A percentile compares a stretch with the other conserved stretches of the same genome.
These are phyloP conservation scores for Opisthocomus hoazin DNA, from an alignment of 2,113 vertebrate species.

Conservation along the genomic window DNA sequence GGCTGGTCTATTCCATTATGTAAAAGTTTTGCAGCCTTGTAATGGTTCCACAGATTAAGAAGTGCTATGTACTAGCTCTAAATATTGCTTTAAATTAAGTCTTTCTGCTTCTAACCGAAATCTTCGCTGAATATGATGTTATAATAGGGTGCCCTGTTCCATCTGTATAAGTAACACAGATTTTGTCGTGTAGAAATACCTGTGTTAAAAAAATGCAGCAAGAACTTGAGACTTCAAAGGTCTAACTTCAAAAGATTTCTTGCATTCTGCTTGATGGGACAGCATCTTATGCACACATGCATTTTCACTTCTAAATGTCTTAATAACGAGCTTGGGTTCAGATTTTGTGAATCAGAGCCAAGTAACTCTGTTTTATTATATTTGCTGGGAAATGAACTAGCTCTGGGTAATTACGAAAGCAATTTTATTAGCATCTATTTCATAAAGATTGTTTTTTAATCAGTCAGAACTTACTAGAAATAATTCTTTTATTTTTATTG, in stretches of 20 bases:
- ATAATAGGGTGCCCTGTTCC: slow-evolving; percentile 59
- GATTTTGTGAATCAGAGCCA: slow-evolving; percentile 83
- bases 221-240: slow-evolving; percentile 82
- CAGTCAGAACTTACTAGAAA: slow-evolving; percentile 84
- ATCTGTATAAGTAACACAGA: slow-evolving; percentile 69
- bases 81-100: slow-evolving; percentile 76
- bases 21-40: slow-evolving; percentile 61
- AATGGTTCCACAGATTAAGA: slow-evolving; percentile 68
- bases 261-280: slow-evolving; percentile 79
- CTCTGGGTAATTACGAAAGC: slow-evolving; percentile 83
- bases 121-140: slow-evolving; percentile 47
- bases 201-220: slow-evolving; percentile 63
- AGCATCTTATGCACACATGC: slow-evolving; percentile 78
- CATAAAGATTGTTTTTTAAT: slow-evolving; percentile 86
- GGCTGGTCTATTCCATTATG: slow-evolving; percentile 64
- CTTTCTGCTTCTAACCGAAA: slow-evolving; percentile 65
- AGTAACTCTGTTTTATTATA: slow-evolving; percentile 83
- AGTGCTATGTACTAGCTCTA: slow-evolving; percentile 54
- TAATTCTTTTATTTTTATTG: slow-evolving; percentile 73
- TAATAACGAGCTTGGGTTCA: slow-evolving; percentile 83
- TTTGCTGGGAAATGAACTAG: slow-evolving; percentile 85
- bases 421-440: slow-evolving; percentile 87
- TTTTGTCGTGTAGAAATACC: slow-evolving; percentile 72
- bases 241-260: slow-evolving; percentile 80
- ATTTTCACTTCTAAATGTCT: slow-evolving; percentile 79